Evolutionary conservation across 2,888 invertebrate genomes (phyloP), one percentile per base, ranked within the genome.

Genomic region (Branchipolynoe longqiensis): DNA sequence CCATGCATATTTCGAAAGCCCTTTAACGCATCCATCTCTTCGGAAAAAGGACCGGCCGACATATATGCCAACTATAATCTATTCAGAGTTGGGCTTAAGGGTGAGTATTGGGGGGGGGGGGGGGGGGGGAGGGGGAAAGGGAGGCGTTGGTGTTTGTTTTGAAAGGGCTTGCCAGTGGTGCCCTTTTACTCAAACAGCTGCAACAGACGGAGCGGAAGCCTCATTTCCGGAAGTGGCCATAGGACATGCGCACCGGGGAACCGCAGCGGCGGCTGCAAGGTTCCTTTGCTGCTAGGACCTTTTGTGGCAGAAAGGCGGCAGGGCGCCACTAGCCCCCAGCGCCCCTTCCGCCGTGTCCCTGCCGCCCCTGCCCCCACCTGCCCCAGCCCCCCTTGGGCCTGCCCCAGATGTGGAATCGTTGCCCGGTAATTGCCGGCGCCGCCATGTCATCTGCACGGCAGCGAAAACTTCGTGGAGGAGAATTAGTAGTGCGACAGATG

Each of bases 111-210:
- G n/a, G n/a, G n/a, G n/a, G n/a, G n/a, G n/a, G n/a, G n/a, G n/a
- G n/a, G n/a, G n/a, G n/a, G n/a, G n/a, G n/a, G n/a, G n/a, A n/a
- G n/a, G n/a, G n/a, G n/a, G n/a, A n/a, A n/a, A n/a, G n/a, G n/a
- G n/a, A n/a, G n/a, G 28, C 31, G 48, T 28, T 28, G 28, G 78
- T 22, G 78, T 48, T 48, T 41, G 78, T 78, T 48, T 78, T 78
- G 78, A 78, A 78, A 48, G 48, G 78, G 78, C n/a, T 78, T 78
- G 78, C 78, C 48, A 31, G 41, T 78, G 31, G 78, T 28, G 64
- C 69, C 69, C 69, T 69, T n/a, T 69, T 69, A 36, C 69, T 33
- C 69, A 69, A 69, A 69, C 69, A 69, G 69, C 69, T 69, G 78
- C 41, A 48, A 78, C 78, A 48, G 78, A 78, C 54, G 78, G 41